Percentiles rank a stretch among this genome's conserved stretches.
phyloP scores from a whole-genome alignment of 1,140 invertebrate species.

The Drosophila cardini region DNA sequence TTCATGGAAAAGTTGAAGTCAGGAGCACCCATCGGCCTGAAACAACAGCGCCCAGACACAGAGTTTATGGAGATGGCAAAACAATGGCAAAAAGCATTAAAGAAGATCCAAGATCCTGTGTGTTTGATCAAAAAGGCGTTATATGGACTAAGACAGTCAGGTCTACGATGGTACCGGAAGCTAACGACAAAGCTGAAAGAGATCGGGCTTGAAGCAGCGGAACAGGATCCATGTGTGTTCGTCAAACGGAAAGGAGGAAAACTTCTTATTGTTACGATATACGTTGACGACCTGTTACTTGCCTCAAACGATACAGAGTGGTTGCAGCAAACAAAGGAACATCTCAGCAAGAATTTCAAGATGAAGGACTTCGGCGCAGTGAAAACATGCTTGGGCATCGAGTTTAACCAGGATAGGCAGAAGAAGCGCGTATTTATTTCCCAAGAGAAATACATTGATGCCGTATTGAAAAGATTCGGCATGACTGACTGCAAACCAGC shows the following conservation, averaged over 20 bases:
- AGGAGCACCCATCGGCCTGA: background rate
- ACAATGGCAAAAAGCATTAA: too few relatives aligned
- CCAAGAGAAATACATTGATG: background rate
- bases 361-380: background rate
- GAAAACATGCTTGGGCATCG: background rate
- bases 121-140: constrained; percentile 79
- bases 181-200: constrained; percentile 36
- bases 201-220: constrained; percentile 34
- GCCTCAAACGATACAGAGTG: too few relatives aligned
- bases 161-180: constrained; percentile 81
- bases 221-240: constrained; percentile 41
- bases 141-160: constrained; percentile 85
- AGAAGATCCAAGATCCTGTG: too few relatives aligned
- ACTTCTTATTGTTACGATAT: too few relatives aligned
- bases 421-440: too few relatives aligned
- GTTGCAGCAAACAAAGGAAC: too few relatives aligned
- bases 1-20: constrained; percentile 8
- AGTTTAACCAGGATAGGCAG: background rate
- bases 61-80: too few relatives aligned
- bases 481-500: background rate
- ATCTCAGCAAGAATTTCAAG: background rate
- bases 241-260: constrained; percentile 12
- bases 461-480: background rate
- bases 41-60: too few relatives aligned
- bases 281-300: too few relatives aligned